Evolutionary conservation across 2,797 vertebrate genomes (phyloP).

Genomic region (Ataeniobius toweri): DNA sequence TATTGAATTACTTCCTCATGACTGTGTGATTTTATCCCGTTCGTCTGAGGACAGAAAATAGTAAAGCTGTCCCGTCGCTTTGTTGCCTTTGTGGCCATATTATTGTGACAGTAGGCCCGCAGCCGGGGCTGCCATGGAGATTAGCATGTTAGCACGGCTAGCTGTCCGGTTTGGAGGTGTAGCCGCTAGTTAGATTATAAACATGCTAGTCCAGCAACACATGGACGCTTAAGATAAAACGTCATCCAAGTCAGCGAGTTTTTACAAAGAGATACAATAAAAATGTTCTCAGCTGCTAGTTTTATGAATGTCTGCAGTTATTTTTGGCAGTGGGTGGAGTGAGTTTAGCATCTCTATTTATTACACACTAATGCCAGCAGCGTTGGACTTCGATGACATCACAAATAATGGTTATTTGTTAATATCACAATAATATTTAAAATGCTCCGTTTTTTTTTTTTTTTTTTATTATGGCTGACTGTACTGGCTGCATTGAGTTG

Average conservation of each 20-base stretch:
- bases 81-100: conserved; percentile 26
- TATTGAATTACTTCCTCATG: conserved; percentile 16
- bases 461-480: neutral
- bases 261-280: neutral
- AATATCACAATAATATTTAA: too few species aligned
- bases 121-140: conserved; percentile 63
- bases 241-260: rapidly evolving
- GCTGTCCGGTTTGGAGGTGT: neutral
- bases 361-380: conserved; percentile 4
- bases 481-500: neutral
- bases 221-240: neutral
- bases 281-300: neutral
- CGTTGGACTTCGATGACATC: neutral
- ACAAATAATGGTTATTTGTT: neutral
- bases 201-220: neutral
- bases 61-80: conserved; percentile 19
- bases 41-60: neutral
- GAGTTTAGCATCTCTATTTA: conserved; percentile 9
- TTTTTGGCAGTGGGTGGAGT: conserved; percentile 21
- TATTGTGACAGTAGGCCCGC: conserved; percentile 45
- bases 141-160: conserved; percentile 66
- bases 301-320: neutral
- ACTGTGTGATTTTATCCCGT: neutral
- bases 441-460: too few species aligned
- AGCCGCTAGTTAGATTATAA: conserved; percentile 27